These are phyloP conservation scores for Turritopsis dohrnii DNA, from an alignment of 30 jellyfish, hydroid and myxozoan genomes.

Conservation along the genomic window DNA sequence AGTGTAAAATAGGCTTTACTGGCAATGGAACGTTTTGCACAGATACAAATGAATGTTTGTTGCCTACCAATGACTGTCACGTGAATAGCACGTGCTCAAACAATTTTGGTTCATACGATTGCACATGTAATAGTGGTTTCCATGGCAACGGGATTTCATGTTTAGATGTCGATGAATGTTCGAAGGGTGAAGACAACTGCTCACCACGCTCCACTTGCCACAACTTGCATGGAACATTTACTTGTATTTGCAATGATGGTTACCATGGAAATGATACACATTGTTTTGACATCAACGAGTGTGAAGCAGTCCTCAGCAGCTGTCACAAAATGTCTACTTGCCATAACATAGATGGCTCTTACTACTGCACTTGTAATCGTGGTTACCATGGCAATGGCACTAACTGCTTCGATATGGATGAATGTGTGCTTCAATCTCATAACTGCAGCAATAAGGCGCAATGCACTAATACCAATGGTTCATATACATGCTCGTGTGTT, in stretches of 20 bases:
- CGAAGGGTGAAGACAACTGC: conserved; percentile 36
- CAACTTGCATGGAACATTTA: conserved; percentile 56
- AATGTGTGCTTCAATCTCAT: conserved; percentile 29
- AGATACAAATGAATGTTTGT: conserved; percentile 54
- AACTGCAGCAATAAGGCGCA: conserved; percentile 24
- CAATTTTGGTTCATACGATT: conserved; percentile 37
- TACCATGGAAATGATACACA: conserved; percentile 52
- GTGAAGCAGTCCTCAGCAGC: conserved; percentile 27
- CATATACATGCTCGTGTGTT: conserved; percentile 32
- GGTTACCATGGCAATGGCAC: conserved; percentile 61
- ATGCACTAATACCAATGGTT: conserved; percentile 37
- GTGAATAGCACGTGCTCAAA: conserved; percentile 34
- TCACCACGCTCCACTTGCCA: conserved; percentile 45
- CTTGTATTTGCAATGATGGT: conserved; percentile 57
- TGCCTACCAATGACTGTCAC: conserved; percentile 23
- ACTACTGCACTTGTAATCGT: conserved; percentile 35
- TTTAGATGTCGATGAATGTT: conserved; percentile 58
- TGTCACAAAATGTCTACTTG: conserved; percentile 66
- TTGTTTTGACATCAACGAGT: conserved; percentile 52
- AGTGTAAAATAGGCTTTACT: conserved; percentile 35
- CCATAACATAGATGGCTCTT: conserved; percentile 46
- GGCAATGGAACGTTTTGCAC: conserved; percentile 54
- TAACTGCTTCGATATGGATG: conserved; percentile 19
- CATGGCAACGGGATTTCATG: conserved; percentile 33
- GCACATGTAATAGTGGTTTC: conserved; percentile 41